These are phyloP conservation scores for Tachysurus fulvidraco DNA, from an alignment of 2,113 vertebrate genomes.

Conservation along the genomic window DNA sequence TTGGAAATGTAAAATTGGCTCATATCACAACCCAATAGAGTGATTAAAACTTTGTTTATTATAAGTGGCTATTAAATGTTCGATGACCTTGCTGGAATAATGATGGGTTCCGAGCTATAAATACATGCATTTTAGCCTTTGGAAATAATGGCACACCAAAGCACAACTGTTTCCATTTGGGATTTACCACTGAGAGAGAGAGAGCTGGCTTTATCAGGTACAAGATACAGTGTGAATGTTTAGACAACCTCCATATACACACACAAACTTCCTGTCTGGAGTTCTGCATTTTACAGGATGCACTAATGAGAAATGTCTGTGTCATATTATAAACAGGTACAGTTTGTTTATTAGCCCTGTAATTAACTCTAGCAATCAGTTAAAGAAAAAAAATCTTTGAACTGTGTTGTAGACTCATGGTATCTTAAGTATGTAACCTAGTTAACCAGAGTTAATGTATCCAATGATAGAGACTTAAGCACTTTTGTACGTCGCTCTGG, in stretches of 20 bases:
- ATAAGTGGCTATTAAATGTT: conserved; percentile 14
- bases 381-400: too few relatives aligned
- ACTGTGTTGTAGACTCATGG: too few relatives aligned
- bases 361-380: background rate
- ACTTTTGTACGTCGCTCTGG: too few relatives aligned
- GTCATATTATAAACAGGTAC: conserved; percentile 36
- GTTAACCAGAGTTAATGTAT: too few relatives aligned
- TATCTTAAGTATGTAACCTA: too few relatives aligned
- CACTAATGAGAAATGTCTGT: background rate
- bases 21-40: background rate
- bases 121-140: conserved; percentile 28
- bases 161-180: conserved; percentile 10
- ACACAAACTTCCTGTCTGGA: conserved; percentile 38
- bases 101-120: conserved; percentile 11
- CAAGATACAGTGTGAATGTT: conserved; percentile 29
- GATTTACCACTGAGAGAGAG: background rate
- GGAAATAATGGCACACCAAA: conserved; percentile 3
- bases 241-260: conserved; percentile 57
- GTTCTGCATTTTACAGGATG: conserved; percentile 3
- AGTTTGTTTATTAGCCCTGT: background rate
- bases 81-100: background rate
- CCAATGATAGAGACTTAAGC: too few relatives aligned
- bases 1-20: background rate
- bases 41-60: background rate
- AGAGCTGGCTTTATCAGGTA: conserved; percentile 11